A percentile compares a stretch with the other conserved stretches of the same genome.
These are phyloP conservation scores for Agelaius phoeniceus DNA, from an alignment of 2,113 vertebrate species.

Conservation along the genomic window DNA sequence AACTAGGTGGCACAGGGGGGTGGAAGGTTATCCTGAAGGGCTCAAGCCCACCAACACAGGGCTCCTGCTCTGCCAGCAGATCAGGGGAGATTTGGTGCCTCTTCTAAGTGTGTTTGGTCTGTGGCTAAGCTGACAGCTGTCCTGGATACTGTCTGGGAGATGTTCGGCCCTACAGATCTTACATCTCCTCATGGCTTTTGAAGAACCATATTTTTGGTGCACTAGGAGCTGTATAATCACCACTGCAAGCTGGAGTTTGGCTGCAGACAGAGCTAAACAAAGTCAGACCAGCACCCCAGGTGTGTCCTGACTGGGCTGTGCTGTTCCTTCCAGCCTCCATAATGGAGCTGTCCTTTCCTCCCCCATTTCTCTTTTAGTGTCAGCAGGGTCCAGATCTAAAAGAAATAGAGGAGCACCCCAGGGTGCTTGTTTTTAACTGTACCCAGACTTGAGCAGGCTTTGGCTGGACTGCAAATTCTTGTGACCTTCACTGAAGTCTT, in stretches of 20 bases:
- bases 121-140: neutral
- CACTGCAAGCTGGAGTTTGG: neutral
- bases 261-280: neutral
- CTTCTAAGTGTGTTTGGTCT: neutral
- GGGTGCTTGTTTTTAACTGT: neutral
- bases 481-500: neutral
- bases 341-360: neutral
- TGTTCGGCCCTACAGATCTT: neutral
- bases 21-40: neutral
- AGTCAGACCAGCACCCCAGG: neutral
- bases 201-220: neutral
- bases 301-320: neutral
- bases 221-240: neutral
- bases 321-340: neutral
- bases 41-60: neutral
- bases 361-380: neutral
- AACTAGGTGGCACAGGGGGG: neutral
- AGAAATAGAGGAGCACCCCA: neutral
- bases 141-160: neutral
- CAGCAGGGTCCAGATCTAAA: neutral
- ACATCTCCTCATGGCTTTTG: neutral
- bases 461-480: neutral
- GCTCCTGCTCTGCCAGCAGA: neutral
- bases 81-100: neutral
- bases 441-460: neutral